A percentile compares a stretch with the other conserved stretches of the same genome.
Evolutionary conservation across 2,797 vertebrate genomes (phyloP).

Genomic region (Pipistrellus nathusii): DNA sequence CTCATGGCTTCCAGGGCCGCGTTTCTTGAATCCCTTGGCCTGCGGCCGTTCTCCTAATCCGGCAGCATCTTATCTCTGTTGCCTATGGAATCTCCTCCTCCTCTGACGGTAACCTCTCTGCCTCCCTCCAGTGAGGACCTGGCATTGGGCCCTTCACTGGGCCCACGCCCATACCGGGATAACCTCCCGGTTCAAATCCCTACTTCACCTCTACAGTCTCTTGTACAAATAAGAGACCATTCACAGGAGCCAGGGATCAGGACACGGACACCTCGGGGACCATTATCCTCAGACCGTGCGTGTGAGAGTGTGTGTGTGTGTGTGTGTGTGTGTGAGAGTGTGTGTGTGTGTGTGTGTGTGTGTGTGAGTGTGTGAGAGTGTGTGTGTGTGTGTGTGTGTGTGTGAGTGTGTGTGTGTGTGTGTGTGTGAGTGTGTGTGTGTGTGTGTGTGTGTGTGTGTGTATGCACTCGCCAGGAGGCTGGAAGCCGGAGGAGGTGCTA

Average conservation of each 20-base stretch:
- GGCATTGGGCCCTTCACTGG: too few relatives aligned
- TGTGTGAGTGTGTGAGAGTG: too few relatives aligned
- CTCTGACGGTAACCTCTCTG: neutral
- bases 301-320: too few relatives aligned
- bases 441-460: too few relatives aligned
- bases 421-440: too few relatives aligned
- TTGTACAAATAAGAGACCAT: neutral
- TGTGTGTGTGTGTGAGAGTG: too few relatives aligned
- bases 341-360: too few relatives aligned
- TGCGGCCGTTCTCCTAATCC: neutral
- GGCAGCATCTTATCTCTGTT: neutral
- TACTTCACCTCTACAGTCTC: neutral
- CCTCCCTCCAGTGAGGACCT: neutral
- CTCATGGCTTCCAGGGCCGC: neutral
- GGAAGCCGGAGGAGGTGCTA: too few relatives aligned
- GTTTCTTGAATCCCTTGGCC: neutral
- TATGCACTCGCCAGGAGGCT: too few relatives aligned
- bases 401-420: too few relatives aligned
- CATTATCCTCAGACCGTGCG: neutral
- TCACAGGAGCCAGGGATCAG: neutral
- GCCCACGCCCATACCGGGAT: neutral
- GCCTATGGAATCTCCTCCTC: neutral
- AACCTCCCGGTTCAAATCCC: neutral
- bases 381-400: too few relatives aligned
- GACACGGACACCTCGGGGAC: accelerated